Percentiles rank a stretch among this genome's conserved stretches.
These are phyloP conservation scores for Anguilla anguilla DNA, from an alignment of 2,797 vertebrate species.

Conservation along the genomic window DNA sequence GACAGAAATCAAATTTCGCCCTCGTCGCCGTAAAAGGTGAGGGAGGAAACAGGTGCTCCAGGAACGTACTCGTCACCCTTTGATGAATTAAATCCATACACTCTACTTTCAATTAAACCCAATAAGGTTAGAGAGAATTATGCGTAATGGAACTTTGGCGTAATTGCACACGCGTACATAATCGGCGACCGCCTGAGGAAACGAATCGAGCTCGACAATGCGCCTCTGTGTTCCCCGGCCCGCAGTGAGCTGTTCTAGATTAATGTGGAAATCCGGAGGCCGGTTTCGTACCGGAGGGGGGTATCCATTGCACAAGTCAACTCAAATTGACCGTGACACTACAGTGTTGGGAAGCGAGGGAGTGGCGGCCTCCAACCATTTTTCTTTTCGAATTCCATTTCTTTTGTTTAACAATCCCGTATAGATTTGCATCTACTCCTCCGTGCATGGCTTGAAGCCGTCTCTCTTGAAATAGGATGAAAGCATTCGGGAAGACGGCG, in stretches of 20 bases:
- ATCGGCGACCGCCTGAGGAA: conserved; percentile 24
- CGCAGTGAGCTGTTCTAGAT: background rate
- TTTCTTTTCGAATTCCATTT: background rate
- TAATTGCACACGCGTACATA: conserved; percentile 57
- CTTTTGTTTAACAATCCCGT: background rate
- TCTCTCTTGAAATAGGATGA: background rate
- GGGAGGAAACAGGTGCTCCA: conserved; percentile 55
- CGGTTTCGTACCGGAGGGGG: background rate
- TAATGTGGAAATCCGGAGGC: background rate
- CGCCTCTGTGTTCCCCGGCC: background rate
- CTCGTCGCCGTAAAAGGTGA: conserved; percentile 50
- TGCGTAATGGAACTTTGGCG: conserved; percentile 27
- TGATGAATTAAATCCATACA: conserved; percentile 54
- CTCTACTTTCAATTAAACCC: conserved; percentile 69
- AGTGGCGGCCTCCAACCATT: background rate
- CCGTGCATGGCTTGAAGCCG: background rate
- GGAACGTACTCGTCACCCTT: conserved; percentile 56
- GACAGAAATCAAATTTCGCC: conserved; percentile 56
- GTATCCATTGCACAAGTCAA: conserved; percentile 12
- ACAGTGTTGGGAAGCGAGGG: background rate
- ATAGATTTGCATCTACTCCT: conserved; percentile 3
- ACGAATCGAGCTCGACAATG: background rate
- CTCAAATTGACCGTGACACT: conserved; percentile 17
- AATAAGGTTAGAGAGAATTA: conserved; percentile 59
- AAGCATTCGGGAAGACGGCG: background rate